Evolutionary conservation across 1,140 invertebrate genomes (phyloP), one percentile per base, ranked within the genome.

Genomic region (Drosophila asahinai): DNA sequence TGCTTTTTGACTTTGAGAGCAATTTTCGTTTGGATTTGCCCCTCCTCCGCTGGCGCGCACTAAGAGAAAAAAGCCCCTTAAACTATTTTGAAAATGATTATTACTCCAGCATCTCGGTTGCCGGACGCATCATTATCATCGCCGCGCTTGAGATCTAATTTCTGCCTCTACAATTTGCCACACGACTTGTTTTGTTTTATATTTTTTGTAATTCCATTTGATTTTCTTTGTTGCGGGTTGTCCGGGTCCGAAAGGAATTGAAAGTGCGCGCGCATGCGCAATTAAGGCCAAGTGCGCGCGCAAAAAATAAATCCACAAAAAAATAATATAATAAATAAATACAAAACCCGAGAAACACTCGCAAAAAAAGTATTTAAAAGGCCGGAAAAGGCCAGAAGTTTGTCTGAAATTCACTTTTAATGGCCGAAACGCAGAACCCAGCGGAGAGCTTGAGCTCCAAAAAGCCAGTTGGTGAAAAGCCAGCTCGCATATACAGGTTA

Each of bases 241-340:
- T n/a, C 15, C 62, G 55, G 52, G 64, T 66, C 79, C 63, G 47
- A 80, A 80, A 86, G 84, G 86, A 87, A 87, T 87, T 84, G 86
- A 90, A 87, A 87, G 84, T 90, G 71, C 71, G 83, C 80, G 82
- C 66, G 77, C 80, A 83, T 80, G 72, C 84, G 83, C 84, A 90
- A 90, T 87, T 87, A 87, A 87, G 84, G 84, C 86, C 84, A 87
- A 87, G 86, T 87, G 84, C 84, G 77, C 81, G 71, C 65, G 79
- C 73, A 66, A 58, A 62, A 64, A 79, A 33, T 36, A 71, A 68
- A 36, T 19, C 25, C 47, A 74, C 58, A 54, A 70, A 33, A 43
- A 43, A 60, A 66, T 67, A 64, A 43, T 68, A 72, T 67, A 70
- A 45, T 59, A 17, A 57, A 83, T 61, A 79, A 47, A 75, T 19